These are phyloP conservation scores for Takifugu rubripes DNA, from an alignment of 2,797 vertebrate genomes.

Conservation along the genomic window DNA sequence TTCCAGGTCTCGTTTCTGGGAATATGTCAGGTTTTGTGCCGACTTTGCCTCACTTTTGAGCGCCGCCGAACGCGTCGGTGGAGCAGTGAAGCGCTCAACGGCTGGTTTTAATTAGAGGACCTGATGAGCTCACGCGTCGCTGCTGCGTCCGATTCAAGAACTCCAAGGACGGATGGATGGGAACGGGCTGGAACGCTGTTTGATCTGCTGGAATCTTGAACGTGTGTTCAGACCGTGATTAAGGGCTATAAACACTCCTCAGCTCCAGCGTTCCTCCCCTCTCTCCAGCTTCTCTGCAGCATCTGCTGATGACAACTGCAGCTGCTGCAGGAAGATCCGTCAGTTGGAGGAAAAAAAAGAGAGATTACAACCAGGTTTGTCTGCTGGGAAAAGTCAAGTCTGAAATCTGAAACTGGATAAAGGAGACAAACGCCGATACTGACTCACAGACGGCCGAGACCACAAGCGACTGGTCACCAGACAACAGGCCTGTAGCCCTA, in stretches of 20 bases:
- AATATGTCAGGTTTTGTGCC: too few species aligned
- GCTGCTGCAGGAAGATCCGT: slow-evolving; percentile 16
- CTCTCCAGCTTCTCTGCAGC: slow-evolving; percentile 43
- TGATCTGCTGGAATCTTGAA: slow-evolving; percentile 17
- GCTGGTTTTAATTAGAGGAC: slow-evolving; percentile 36
- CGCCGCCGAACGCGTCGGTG: background rate
- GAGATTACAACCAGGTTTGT: too few species aligned
- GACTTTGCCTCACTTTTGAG: too few species aligned
- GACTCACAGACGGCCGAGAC: too few species aligned
- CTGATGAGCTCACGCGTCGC: slow-evolving; percentile 4
- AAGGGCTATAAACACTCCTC: slow-evolving; percentile 44
- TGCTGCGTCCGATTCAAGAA: slow-evolving; percentile 12
- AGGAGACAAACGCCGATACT: too few species aligned
- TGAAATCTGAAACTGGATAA: too few species aligned
- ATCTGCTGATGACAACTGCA: slow-evolving; percentile 66
- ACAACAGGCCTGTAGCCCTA: too few species aligned
- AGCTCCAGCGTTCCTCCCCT: slow-evolving; percentile 58
- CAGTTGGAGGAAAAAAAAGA: too few species aligned
- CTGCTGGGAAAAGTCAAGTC: too few species aligned
- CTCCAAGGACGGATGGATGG: slow-evolving; percentile 7
- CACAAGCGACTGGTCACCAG: too few species aligned
- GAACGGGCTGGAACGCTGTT: slow-evolving; percentile 21
- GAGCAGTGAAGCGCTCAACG: slow-evolving; percentile 9
- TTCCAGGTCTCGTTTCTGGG: too few species aligned
- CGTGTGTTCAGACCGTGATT: slow-evolving; percentile 5